Evolutionary conservation across 1,140 invertebrate species (phyloP).

Genomic region (Aricia agestis): DNA sequence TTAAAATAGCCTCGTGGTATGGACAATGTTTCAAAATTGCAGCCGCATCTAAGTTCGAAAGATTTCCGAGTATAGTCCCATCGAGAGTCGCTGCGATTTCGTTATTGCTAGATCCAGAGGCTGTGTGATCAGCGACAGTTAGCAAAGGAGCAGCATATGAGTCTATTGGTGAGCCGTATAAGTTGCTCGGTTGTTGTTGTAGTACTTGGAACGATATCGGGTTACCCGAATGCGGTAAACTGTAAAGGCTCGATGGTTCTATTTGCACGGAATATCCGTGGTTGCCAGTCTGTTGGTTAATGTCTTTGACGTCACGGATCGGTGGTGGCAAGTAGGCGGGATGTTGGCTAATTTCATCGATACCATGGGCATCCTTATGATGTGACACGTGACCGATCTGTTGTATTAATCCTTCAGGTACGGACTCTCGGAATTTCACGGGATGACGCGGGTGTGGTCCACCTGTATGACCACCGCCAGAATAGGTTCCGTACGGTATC

Average conservation of each 20-base stretch:
- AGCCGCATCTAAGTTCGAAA: slow-evolving; percentile 64
- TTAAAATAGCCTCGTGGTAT: slow-evolving; percentile 72
- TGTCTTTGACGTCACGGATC: slow-evolving; percentile 73
- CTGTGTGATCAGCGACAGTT: slow-evolving; percentile 69
- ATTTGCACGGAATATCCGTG: slow-evolving; percentile 56
- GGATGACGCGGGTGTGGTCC: slow-evolving; percentile 76
- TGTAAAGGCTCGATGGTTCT: slow-evolving; percentile 71
- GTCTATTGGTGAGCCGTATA: slow-evolving; percentile 69
- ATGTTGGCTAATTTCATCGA: slow-evolving; percentile 67
- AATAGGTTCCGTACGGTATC: slow-evolving; percentile 63
- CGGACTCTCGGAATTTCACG: slow-evolving; percentile 82
- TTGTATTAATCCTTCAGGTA: slow-evolving; percentile 81
- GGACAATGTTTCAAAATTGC: slow-evolving; percentile 74
- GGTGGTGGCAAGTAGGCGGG: slow-evolving; percentile 81
- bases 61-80: slow-evolving; percentile 60
- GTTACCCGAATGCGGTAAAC: slow-evolving; percentile 63
- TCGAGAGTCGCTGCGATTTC: slow-evolving; percentile 62
- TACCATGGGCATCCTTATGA: slow-evolving; percentile 71
- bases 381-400: slow-evolving; percentile 78
- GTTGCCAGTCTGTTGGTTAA: slow-evolving; percentile 44
- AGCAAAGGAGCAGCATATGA: slow-evolving; percentile 74
- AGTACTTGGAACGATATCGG: slow-evolving; percentile 59
- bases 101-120: slow-evolving; percentile 60
- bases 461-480: slow-evolving; percentile 65
- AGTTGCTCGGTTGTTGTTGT: slow-evolving; percentile 47